A percentile compares a stretch with the other conserved stretches of the same genome.
Conservation (phyloP, 2,113 vertebrate species). For the Shinisaurus crocodilurus region DNA sequence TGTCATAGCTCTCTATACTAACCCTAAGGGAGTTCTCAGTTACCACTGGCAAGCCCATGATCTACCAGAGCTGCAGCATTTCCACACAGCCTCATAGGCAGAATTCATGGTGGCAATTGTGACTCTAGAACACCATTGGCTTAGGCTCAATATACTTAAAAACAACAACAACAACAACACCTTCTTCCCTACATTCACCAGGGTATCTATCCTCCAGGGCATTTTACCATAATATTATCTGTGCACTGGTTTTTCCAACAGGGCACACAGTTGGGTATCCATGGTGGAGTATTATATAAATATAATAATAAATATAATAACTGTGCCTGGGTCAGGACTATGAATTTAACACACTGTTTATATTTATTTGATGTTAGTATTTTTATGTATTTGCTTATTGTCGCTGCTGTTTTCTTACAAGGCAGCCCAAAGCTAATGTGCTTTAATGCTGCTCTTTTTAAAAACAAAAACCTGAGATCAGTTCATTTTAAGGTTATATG, state of each 20-base stretch:
- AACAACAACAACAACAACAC: no score
- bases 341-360: neutral
- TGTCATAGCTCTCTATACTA: no score
- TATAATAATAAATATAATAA: no score
- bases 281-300: no score
- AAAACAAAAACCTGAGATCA: slow-evolving; percentile 7
- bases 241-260: neutral
- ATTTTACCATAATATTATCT: neutral
- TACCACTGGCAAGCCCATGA: neutral
- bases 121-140: neutral
- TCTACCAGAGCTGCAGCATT: neutral
- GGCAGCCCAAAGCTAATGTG: neutral
- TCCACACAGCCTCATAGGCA: neutral
- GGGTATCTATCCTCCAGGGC: neutral
- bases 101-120: neutral
- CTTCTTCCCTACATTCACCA: neutral
- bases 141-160: neutral
- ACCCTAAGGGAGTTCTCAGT: no score
- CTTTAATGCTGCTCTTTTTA: accelerated
- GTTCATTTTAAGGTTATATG: slow-evolving; percentile 34
- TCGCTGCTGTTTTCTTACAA: neutral
- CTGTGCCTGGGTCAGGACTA: neutral
- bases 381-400: neutral
- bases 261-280: no score
- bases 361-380: neutral